Evolutionary conservation across 2,888 invertebrate species (phyloP).

Genomic region (Spicauda simplicius): DNA sequence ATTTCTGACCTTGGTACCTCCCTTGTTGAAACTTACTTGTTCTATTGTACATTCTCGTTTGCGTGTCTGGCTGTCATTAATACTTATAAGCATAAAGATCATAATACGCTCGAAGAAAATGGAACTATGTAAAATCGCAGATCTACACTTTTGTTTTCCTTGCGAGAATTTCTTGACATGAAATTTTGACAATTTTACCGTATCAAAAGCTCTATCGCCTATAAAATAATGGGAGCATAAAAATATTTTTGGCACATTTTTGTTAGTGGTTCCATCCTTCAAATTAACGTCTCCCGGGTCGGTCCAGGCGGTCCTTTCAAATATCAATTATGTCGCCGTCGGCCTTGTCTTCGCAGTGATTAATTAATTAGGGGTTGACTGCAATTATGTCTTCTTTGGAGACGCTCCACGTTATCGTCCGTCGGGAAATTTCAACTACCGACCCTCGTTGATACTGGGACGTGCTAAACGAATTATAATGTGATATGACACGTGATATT

Average conservation of each 20-base stretch:
- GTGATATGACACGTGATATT: constrained; percentile 10
- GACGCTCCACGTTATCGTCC: constrained; percentile 50
- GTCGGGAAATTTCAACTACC: constrained; percentile 46
- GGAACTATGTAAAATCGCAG: no score
- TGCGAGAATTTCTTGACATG: no score
- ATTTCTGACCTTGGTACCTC: no score
- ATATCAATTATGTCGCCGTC: constrained; percentile 77
- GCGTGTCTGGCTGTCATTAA: no score
- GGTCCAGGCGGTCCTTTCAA: constrained; percentile 74
- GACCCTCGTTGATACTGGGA: constrained; percentile 16
- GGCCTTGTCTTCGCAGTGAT: constrained; percentile 68
- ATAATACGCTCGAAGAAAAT: no score
- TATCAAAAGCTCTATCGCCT: not conserved
- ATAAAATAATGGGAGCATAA: constrained; percentile 7
- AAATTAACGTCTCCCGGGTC: constrained; percentile 60
- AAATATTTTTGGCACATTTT: constrained; percentile 28
- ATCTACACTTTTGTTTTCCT: no score
- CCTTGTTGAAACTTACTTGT: no score
- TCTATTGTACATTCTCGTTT: no score
- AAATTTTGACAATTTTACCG: no score
- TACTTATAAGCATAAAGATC: no score
- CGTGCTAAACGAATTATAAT: constrained; percentile 23
- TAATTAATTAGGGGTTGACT: constrained; percentile 80
- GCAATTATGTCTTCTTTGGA: constrained; percentile 73
- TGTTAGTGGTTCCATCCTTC: constrained; percentile 52